Percentiles rank a stretch among this genome's conserved stretches.
Conservation (phyloP, 2,113 vertebrate genomes). For the Illadopsis cleaveri region DNA sequence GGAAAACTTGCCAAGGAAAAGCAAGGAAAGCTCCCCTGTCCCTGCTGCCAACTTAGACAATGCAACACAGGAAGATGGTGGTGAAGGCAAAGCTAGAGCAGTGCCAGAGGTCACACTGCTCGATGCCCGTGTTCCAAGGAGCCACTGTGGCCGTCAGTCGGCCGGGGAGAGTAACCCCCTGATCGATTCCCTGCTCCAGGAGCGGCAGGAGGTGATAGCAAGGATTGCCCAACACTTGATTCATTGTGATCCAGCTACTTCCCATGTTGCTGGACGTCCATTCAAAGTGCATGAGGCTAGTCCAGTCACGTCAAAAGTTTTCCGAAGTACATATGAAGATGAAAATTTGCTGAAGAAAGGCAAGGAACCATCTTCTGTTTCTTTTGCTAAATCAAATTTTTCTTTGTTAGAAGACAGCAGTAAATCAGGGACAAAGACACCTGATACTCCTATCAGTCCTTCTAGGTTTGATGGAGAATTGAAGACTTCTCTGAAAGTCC, state of each 20-base stretch:
- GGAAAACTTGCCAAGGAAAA: slow-evolving; percentile 78
- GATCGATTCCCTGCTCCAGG: slow-evolving; percentile 92
- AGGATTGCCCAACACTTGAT: slow-evolving; percentile 94
- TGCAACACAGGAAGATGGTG: slow-evolving; percentile 63
- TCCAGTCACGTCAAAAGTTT: slow-evolving; percentile 77
- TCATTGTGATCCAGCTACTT: slow-evolving; percentile 87
- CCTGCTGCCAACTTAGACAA: slow-evolving; percentile 32
- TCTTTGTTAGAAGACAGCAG: slow-evolving; percentile 66
- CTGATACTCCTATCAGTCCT: slow-evolving; percentile 77
- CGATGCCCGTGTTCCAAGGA: slow-evolving; percentile 57
- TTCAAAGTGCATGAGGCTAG: slow-evolving; percentile 72
- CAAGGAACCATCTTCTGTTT: slow-evolving; percentile 70
- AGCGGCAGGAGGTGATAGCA: slow-evolving; percentile 94
- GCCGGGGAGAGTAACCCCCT: slow-evolving; percentile 85
- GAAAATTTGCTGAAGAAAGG: slow-evolving; percentile 81
- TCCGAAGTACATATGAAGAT: slow-evolving; percentile 79
- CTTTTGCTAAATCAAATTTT: slow-evolving; percentile 46
- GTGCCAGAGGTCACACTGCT: slow-evolving; percentile 30
- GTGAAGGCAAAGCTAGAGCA: slow-evolving; percentile 60
- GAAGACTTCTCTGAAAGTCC: slow-evolving; percentile 78
- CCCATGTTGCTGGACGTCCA: slow-evolving; percentile 78
- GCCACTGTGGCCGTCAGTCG: slow-evolving; percentile 56
- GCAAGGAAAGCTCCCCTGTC: slow-evolving; percentile 76
- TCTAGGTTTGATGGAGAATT: slow-evolving; percentile 69
- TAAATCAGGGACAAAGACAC: slow-evolving; percentile 68